A percentile compares a stretch with the other conserved stretches of the same genome.
phyloP scores from a whole-genome alignment of 2,113 vertebrate species.

The Pantherophis guttatus region DNA sequence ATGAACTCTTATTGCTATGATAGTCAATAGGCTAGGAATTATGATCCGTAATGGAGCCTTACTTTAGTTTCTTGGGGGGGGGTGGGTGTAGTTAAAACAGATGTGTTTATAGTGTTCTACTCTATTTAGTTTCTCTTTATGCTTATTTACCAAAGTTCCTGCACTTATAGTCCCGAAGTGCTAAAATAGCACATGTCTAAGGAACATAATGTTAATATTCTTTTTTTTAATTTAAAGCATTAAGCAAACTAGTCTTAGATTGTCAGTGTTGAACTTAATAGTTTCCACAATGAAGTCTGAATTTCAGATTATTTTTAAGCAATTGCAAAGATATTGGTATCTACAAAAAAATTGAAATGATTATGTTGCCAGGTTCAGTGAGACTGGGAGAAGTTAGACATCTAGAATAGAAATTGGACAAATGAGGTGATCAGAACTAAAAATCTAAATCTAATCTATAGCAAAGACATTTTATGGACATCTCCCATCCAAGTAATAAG shows the following conservation, averaged over 20 bases:
- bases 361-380: not conserved
- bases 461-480: not conserved
- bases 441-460: not conserved
- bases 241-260: not conserved
- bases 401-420: not conserved
- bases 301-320: not conserved
- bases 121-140: not conserved
- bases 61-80: not conserved
- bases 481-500: not conserved
- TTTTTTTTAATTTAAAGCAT: not conserved
- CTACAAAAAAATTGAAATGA: not conserved
- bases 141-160: constrained; percentile 8
- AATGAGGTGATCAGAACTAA: not conserved
- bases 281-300: not conserved
- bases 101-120: not conserved
- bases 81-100: not conserved
- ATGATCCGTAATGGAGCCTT: constrained; percentile 38
- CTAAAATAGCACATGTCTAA: not conserved
- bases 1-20: constrained; percentile 3
- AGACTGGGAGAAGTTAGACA: not conserved
- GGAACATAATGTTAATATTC: accelerated
- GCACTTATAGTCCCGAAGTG: not conserved
- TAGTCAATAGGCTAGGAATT: constrained; percentile 36
- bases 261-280: not conserved
- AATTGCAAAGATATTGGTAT: not conserved